These are phyloP conservation scores for Okamejei kenojei DNA, from an alignment of 2,797 vertebrate genomes.

Conservation along the genomic window DNA sequence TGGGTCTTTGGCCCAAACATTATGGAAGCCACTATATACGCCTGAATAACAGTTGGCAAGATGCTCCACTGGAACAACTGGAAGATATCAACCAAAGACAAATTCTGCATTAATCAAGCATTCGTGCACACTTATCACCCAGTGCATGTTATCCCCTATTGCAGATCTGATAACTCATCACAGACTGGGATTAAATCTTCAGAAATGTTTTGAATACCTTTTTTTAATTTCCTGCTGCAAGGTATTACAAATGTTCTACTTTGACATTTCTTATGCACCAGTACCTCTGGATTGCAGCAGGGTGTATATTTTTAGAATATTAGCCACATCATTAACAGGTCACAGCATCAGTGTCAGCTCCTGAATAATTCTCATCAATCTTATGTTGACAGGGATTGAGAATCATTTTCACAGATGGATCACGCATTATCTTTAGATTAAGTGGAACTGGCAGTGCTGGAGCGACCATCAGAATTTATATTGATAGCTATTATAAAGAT, in stretches of 20 bases:
- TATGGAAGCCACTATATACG: no score
- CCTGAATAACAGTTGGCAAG: neutral
- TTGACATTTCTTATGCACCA: conserved; percentile 10
- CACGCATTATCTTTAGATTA: conserved; percentile 90
- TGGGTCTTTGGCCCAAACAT: no score
- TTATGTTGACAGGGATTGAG: conserved; percentile 70
- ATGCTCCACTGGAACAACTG: neutral
- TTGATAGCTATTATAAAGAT: conserved; percentile 96
- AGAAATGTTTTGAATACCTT: neutral
- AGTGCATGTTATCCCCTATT: neutral
- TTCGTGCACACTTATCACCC: neutral
- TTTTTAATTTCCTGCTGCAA: neutral
- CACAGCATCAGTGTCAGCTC: neutral
- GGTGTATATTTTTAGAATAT: conserved; percentile 17
- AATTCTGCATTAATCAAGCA: neutral
- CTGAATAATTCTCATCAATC: conserved; percentile 15
- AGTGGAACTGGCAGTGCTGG: conserved; percentile 94
- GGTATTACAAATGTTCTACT: neutral
- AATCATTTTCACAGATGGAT: conserved; percentile 90
- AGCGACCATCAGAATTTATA: conserved; percentile 87
- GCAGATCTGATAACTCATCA: neutral
- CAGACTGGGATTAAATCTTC: conserved; percentile 5
- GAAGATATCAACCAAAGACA: neutral
- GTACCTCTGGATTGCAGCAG: neutral
- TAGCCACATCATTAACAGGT: neutral